Conservation (phyloP, 2,888 invertebrate genomes). For the Anthrax anthrax region DNA sequence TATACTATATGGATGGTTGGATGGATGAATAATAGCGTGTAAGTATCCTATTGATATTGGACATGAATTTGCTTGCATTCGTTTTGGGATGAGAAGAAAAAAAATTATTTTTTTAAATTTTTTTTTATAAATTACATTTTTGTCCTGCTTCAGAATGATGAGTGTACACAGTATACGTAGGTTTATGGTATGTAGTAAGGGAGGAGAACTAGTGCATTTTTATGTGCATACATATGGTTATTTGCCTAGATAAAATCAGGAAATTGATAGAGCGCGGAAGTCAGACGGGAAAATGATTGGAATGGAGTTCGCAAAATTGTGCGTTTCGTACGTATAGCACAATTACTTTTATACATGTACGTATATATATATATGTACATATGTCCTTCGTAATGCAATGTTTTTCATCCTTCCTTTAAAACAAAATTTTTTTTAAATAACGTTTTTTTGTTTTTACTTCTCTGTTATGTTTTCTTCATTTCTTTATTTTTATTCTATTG, state of each 20-base stretch:
- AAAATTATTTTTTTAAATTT: background rate
- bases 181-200: too few relatives aligned
- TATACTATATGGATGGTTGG: background rate
- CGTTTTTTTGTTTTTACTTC: too few relatives aligned
- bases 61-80: constrained; percentile 6
- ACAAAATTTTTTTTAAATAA: too few relatives aligned
- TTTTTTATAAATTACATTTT: background rate
- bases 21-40: background rate
- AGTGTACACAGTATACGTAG: too few relatives aligned
- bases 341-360: too few relatives aligned
- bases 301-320: background rate
- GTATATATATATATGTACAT: too few relatives aligned
- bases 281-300: background rate
- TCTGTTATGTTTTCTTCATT: background rate
- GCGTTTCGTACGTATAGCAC: background rate
- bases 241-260: background rate
- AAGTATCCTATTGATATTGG: constrained; percentile 6
- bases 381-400: too few relatives aligned
- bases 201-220: too few relatives aligned
- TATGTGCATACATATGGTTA: too few relatives aligned
- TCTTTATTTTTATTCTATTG: background rate
- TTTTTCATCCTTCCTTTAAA: too few relatives aligned
- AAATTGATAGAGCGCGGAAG: background rate
- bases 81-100: too few relatives aligned
- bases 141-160: background rate